A percentile compares a stretch with the other conserved stretches of the same genome.
These are phyloP conservation scores for Troglohyphantes excavatus DNA, from an alignment of 2,888 invertebrate species.

Conservation along the genomic window DNA sequence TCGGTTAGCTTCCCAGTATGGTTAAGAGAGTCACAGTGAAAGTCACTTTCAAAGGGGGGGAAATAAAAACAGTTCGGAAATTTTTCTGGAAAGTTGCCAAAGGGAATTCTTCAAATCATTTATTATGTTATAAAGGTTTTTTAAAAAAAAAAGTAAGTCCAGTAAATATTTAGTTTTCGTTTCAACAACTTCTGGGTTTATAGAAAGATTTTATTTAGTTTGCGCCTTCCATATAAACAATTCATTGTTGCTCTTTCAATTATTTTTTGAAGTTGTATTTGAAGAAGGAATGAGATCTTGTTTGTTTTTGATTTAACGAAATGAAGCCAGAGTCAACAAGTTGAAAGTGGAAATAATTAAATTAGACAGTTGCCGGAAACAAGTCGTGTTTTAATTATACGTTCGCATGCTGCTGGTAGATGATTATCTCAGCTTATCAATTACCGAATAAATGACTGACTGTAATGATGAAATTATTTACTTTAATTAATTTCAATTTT, in stretches of 20 bases:
- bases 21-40: slow-evolving; percentile 27
- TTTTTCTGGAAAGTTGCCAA: slow-evolving; percentile 59
- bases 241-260: slow-evolving; percentile 14
- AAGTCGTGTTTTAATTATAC: too few species aligned
- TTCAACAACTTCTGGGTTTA: slow-evolving; percentile 38
- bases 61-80: slow-evolving; percentile 28
- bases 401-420: too few species aligned
- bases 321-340: not conserved
- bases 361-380: too few species aligned
- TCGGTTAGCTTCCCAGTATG: slow-evolving; percentile 21
- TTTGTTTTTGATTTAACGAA: not conserved
- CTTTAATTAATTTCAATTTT: too few species aligned
- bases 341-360: not conserved
- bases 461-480: too few species aligned
- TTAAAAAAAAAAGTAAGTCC: not conserved
- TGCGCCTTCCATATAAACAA: slow-evolving; percentile 10
- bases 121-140: slow-evolving; percentile 56
- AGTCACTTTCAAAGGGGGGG: slow-evolving; percentile 23
- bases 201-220: slow-evolving; percentile 51
- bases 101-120: slow-evolving; percentile 54
- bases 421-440: too few species aligned
- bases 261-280: not conserved
- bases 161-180: slow-evolving; percentile 63
- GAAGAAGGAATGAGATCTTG: not conserved
- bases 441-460: too few species aligned